These are phyloP conservation scores for Drosophila peninsularis DNA, from an alignment of 2,888 invertebrate species.

Conservation along the genomic window DNA sequence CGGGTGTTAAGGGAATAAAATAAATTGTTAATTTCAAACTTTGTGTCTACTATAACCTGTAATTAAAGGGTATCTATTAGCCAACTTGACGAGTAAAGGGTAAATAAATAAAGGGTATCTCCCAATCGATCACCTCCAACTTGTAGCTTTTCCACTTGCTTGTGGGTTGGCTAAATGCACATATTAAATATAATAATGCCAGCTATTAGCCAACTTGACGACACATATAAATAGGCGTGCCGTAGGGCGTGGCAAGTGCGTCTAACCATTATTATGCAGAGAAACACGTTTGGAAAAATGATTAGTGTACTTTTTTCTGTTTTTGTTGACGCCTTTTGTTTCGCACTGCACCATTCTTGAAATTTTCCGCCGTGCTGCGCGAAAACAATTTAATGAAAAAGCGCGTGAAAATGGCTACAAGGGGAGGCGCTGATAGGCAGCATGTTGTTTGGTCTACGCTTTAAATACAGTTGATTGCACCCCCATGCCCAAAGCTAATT, in stretches of 20 bases:
- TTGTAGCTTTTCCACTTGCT: background rate
- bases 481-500: constrained; percentile 37
- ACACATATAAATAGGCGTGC: constrained; percentile 31
- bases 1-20: too few species aligned
- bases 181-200: constrained; percentile 57
- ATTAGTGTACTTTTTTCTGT: constrained; percentile 1
- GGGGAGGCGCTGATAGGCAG: background rate
- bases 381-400: constrained; percentile 56
- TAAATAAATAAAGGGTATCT: constrained; percentile 5
- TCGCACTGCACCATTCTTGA: constrained; percentile 16
- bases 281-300: constrained; percentile 20
- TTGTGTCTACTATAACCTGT: too few species aligned
- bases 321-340: background rate
- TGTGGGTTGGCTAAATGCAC: constrained; percentile 44
- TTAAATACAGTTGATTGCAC: constrained; percentile 36
- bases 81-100: too few species aligned
- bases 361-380: constrained; percentile 40
- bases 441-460: constrained; percentile 26
- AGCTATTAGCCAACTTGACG: constrained; percentile 61
- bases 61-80: too few species aligned
- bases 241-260: constrained; percentile 37
- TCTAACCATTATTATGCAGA: constrained; percentile 41
- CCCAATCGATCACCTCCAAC: too few species aligned
- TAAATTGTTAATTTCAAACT: too few species aligned
- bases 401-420: constrained; percentile 38